Base-by-base conservation (phyloP, 2,113 vertebrate species). In the Clupea harengus region DNA sequence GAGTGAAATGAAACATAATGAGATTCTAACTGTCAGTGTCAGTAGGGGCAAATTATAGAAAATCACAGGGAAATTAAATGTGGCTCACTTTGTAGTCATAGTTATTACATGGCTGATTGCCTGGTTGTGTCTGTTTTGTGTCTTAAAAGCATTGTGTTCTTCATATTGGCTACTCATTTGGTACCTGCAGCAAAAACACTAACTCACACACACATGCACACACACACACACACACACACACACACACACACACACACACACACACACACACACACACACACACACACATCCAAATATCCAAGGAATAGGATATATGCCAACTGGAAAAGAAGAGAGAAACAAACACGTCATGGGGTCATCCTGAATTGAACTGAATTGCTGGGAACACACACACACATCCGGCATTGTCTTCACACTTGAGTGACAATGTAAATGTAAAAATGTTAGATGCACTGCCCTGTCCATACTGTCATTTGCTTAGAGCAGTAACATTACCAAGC, bases 121-220 rank as follows among this genome's bases (percentile, higher is more conserved):
- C 45, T 88, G 84, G 87, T 88, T 91, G 81, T 85, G 18, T 88
- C 45, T 85, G 88, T 87, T 92, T 88, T 82, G 45, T 83, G 67
- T 85, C 67, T 49, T 49, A 49, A 49, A 11, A 11, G 47, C 39
- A 49, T 49, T 49, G 47, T 49, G 9, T 49, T 49, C 47, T 49
- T 49, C 47, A 49, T 9, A 2, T 49, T 1, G 39, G 39, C 39
- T 39, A 39, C 39, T 39, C 39, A 39, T 39, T 39, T 39, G 39
- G 39, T 1, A 39, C 39, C 39, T 39, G 39, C 39, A 39, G 39
- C 39, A 39, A 39, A 39, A 39, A 39, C 47, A 11, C 47, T 49
- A 6, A 7, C 46, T 47, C 46, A 7, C 46, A 7, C 46, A 7
- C 46, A 7, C 46, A 7, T 3, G 1, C 46, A 7, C 46, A 7